Evolutionary conservation across 2,113 vertebrate genomes (phyloP), one percentile per base, ranked within the genome.

Genomic region (Nothobranchius kuhntae): DNA sequence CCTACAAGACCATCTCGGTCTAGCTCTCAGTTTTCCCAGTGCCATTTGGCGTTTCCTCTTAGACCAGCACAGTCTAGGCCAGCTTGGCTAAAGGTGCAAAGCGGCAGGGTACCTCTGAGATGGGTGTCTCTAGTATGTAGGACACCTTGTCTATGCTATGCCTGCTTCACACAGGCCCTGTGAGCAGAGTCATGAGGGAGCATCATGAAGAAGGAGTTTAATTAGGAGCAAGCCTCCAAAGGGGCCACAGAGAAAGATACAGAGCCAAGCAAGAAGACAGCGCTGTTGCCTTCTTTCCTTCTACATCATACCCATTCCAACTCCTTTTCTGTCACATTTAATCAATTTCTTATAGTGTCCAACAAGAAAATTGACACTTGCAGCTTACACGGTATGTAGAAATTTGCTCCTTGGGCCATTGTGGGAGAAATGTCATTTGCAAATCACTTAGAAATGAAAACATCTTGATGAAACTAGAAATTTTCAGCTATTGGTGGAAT

Each of bases 191-290:
- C 91, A 91, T 89, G 80, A 91, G 92, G 89, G 91, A 93, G 78
- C 85, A 76, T 85, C 84, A 89, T 89, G 89, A 91, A 85, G 86
- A 92, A 91, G 89, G 86, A 90, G 87, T 92, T 92, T 93, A 93
- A 93, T 93, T 92, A 92, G 91, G 91, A 93, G 91, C 90, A 89
- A 87, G 82, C 89, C 91, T 92, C 89, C 85, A 84, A 91, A 91
- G 91, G 85, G 89, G 86, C 85, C 88, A 78, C 52, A 55, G 82
- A 86, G 86, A 89, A 83, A 88, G 81, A 88, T 80, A 87, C 77
- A 17, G 78, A 89, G 86, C 82, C 81, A 76, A 79, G 78, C 86
- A 58, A 83, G 84, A 82, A 63, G 71, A 80, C 67, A 71, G 65
- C 67, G 81, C 71, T 86, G 80, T 77, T 81, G 53, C 74, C 60